Evolutionary conservation across 2,888 invertebrate species (phyloP).

Genomic region (Myopa tessellatipennis): DNA sequence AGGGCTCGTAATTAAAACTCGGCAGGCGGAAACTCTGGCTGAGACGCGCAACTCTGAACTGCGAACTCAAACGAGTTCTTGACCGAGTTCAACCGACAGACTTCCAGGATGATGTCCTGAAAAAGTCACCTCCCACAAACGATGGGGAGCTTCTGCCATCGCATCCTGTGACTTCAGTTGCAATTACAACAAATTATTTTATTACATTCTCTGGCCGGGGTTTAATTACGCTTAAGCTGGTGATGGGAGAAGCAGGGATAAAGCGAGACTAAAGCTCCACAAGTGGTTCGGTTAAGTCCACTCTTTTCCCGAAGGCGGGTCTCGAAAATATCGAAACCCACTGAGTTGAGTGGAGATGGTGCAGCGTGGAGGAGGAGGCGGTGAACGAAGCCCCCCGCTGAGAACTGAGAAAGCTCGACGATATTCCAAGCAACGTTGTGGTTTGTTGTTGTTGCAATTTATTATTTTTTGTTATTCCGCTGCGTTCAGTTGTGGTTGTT

Average conservation of each 20-base stretch:
- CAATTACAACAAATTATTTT: slow-evolving; percentile 6
- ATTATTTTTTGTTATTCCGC: no score
- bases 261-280: not conserved
- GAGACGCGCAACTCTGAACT: not conserved
- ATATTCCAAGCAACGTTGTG: no score
- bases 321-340: not conserved
- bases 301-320: not conserved
- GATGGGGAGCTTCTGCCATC: not conserved
- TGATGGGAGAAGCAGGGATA: not conserved
- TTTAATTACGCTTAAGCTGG: no score
- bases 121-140: not conserved
- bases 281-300: not conserved
- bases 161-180: not conserved
- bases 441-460: no score
- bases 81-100: not conserved
- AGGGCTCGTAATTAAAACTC: not conserved
- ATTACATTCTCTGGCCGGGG: not conserved
- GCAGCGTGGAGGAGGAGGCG: not conserved
- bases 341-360: not conserved
- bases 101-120: not conserved
- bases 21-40: not conserved
- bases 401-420: not conserved
- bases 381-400: not conserved
- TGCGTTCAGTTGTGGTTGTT: not conserved
- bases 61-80: no score